Base-by-base conservation (phyloP, 2,888 invertebrate genomes). In the Torymus texanus region DNA sequence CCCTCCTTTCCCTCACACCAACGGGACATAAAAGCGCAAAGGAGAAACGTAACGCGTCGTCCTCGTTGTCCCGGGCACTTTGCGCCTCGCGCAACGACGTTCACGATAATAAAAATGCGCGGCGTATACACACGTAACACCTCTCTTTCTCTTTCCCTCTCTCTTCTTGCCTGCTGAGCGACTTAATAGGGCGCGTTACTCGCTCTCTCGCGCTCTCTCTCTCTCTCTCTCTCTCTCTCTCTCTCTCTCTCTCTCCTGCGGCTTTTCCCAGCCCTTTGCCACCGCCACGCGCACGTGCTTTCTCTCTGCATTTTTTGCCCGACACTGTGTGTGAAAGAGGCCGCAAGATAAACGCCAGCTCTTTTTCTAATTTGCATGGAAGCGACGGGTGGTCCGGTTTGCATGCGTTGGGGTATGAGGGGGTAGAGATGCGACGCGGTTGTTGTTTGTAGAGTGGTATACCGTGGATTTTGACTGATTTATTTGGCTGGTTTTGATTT, bases 331-430 rank as follows among this genome's bases (percentile, higher is more conserved):
- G 79, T 68, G 21, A 21, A 2, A 21, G 21, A 24, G 61, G n/a
- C 50, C 81, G 83, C 84, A 79, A 85, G 84, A 85, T 85, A 86
- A 86, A 85, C 84, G 85, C 80, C 66, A 8, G 41, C 80, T 78
- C 77, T 70, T 81, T 78, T 78, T 82, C 86, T 87, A 85, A 88
- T 88, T 88, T 88, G 87, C 88, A 88, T 88, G 86, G 8, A 82
- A 83, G 79, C 85, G 76, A 83, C 85, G 84, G 86, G 84, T 78
- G 86, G 85, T 84, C 81, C 72, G 58, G 71, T 61, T n/a, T 56
- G 16, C 51, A 55, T 21, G 21, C 5, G 24, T 50, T 4, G 5
- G 24, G 21, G 21, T 21, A 61, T 63, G 41, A 41, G 41, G 41
- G 41, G 41, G 5, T 21, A 21, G 21, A 41, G 41, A 41, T 41